Conservation (phyloP, 2,113 vertebrate genomes). For the Hippopotamus amphibius region DNA sequence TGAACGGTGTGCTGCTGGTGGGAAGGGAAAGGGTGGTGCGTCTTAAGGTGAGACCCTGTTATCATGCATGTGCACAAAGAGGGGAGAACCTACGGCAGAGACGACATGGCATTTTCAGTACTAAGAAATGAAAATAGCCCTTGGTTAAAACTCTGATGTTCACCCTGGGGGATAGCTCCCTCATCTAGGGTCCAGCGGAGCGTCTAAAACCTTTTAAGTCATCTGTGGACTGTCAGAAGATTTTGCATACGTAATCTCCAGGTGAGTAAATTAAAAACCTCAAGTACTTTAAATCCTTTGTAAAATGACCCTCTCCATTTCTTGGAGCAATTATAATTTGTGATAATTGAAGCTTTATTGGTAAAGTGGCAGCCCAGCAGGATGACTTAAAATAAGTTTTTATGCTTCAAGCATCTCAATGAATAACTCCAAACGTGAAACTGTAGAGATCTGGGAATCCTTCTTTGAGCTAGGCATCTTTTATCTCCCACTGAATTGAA, state of each 20-base stretch:
- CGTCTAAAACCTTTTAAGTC: slow-evolving; percentile 18
- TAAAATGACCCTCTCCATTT: not conserved
- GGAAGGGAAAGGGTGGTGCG: not conserved
- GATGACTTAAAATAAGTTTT: slow-evolving; percentile 10
- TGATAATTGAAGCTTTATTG: slow-evolving; percentile 28
- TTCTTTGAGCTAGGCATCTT: not conserved
- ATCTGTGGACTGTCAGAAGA: not conserved
- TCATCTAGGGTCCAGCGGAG: not conserved
- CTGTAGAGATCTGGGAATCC: not conserved
- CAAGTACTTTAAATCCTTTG: slow-evolving; percentile 28
- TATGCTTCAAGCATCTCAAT: not conserved
- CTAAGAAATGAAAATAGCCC: slow-evolving; percentile 4
- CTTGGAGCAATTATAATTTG: slow-evolving; percentile 40
- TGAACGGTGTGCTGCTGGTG: not conserved
- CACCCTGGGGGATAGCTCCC: no score
- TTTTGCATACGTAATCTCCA: slow-evolving; percentile 34
- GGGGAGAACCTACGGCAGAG: not conserved
- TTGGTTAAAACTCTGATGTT: not conserved
- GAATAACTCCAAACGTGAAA: not conserved
- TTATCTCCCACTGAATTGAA: slow-evolving; percentile 13
- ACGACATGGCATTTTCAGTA: not conserved
- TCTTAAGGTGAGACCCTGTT: not conserved
- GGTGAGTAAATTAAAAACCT: slow-evolving; percentile 58
- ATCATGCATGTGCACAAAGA: not conserved
- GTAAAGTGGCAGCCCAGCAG: slow-evolving; percentile 23